These are phyloP conservation scores for Colistium nudipinnis DNA, from an alignment of 2,113 vertebrate genomes.

Conservation along the genomic window DNA sequence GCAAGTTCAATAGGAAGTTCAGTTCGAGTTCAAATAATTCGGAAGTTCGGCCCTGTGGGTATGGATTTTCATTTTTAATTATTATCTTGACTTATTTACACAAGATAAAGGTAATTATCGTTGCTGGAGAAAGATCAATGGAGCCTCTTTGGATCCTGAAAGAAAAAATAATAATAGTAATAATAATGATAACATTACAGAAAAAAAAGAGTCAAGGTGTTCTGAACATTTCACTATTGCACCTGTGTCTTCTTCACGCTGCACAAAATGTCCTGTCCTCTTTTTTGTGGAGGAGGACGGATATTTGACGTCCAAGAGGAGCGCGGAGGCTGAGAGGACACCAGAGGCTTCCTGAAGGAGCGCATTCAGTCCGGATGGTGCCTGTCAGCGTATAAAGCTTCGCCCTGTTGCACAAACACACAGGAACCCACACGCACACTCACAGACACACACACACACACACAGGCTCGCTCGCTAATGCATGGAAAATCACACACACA, in stretches of 20 bases:
- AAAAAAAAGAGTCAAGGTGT: too few species aligned
- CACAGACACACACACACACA: not conserved
- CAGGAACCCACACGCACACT: slow-evolving; percentile 22
- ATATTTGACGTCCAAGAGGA: slow-evolving; percentile 37
- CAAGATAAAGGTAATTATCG: slow-evolving; percentile 32
- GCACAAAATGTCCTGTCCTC: too few species aligned
- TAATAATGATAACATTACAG: too few species aligned
- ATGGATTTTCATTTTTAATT: slow-evolving; percentile 27
- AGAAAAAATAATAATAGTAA: too few species aligned
- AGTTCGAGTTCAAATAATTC: slow-evolving; percentile 42
- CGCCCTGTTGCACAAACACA: slow-evolving; percentile 52
- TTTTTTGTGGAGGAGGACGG: too few species aligned
- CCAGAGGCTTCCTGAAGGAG: slow-evolving; percentile 42
- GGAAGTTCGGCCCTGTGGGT: slow-evolving; percentile 23
- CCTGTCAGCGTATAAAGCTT: slow-evolving; percentile 59
- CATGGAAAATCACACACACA: slow-evolving; percentile 39
- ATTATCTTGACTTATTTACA: slow-evolving; percentile 13
- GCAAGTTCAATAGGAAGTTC: slow-evolving; percentile 29
- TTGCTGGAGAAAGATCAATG: slow-evolving; percentile 13
- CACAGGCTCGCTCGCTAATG: slow-evolving; percentile 5
- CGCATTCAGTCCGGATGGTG: slow-evolving; percentile 48
- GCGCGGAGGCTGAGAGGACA: slow-evolving; percentile 28
- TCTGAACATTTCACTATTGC: too few species aligned
- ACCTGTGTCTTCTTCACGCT: too few species aligned
- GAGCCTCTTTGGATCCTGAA: not conserved